Evolutionary conservation across 1,140 invertebrate species (phyloP), one percentile per base, ranked within the genome.

Genomic region (Manduca sexta): DNA sequence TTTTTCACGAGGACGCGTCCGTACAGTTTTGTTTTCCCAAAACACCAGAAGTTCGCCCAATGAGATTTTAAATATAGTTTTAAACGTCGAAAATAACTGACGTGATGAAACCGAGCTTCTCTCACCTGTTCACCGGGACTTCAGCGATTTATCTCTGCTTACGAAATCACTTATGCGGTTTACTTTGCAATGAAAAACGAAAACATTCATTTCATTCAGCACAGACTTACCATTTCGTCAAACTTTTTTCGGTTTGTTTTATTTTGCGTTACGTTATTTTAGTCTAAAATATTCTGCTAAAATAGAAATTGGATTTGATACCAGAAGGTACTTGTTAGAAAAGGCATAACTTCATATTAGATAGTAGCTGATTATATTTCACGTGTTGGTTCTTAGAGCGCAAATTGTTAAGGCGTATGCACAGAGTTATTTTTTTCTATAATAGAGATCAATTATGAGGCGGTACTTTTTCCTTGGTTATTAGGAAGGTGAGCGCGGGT

Each of bases 11-110:
- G 56, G 49, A 52, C 58, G 52, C 53, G 35, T 45, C 29, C 33
- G 33, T 26, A 33, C 43, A 48, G 58, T 71, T 76, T 76, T 80
- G 74, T 82, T 81, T 78, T 62, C 67, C 69, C 69, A 74, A 71
- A 57, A 70, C 64, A 59, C 69, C 73, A 74, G 60, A 78, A 70
- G 34, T 45, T 26, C 42, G 48, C 40, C 49, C 46, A 35, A 63
- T 64, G 55, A 53, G 49, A 49, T 30, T 56, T 65, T 74, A 79
- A 69, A 76, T 75, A 69, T 77, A 71, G 62, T 51, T 42, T 39
- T 43, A 62, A 49, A 61, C 51, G 59, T 55, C 51, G 61, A 61
- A 71, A 69, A 76, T 74, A 74, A 64, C 57, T 37, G 48, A 49
- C 40, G 56, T 65, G 75, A 63, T 72, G 72, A 78, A 73, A 73